Percentiles rank a stretch among this genome's conserved stretches.
Conservation (phyloP, 1,140 invertebrate genomes). For the Diorhabda elongata region DNA sequence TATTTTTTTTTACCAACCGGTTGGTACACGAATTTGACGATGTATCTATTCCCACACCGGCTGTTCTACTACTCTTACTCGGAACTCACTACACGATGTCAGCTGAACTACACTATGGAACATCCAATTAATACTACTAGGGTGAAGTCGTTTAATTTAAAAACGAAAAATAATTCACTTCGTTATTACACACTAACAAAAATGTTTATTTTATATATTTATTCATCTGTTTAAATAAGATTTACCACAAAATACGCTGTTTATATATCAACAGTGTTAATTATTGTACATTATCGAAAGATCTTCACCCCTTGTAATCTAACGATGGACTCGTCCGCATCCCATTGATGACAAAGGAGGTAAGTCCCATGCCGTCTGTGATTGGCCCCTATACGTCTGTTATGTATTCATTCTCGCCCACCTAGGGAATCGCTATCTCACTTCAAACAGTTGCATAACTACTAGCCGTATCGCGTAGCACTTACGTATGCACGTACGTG, state of each 20-base stretch:
- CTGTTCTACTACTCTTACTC: slow-evolving; percentile 31
- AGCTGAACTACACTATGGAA: slow-evolving; percentile 37
- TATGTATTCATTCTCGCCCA: slow-evolving; percentile 41
- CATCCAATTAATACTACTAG: slow-evolving; percentile 42
- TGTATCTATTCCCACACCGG: slow-evolving; percentile 20
- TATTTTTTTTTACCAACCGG: slow-evolving; percentile 18
- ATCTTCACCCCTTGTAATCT: slow-evolving; percentile 12
- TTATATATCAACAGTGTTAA: background rate
- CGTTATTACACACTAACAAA: too few species aligned
- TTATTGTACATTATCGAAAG: background rate
- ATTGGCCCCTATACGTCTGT: slow-evolving; percentile 42
- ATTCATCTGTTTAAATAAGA: background rate
- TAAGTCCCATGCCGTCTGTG: slow-evolving; percentile 40
- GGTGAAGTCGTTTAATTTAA: slow-evolving; percentile 24
- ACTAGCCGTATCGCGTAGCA: slow-evolving; percentile 15
- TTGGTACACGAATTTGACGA: slow-evolving; percentile 19
- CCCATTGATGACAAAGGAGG: slow-evolving; percentile 50
- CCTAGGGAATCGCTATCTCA: slow-evolving; percentile 34
- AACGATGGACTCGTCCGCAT: slow-evolving; percentile 41
- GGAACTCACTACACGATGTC: slow-evolving; percentile 29
- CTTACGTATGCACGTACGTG: slow-evolving; percentile 5
- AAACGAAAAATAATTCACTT: background rate
- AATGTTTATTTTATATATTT: too few species aligned
- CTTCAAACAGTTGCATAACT: slow-evolving; percentile 34
- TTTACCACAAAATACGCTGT: slow-evolving; percentile 5